phyloP scores from a whole-genome alignment of 1,140 invertebrate species.

The Micrasema longulum region DNA sequence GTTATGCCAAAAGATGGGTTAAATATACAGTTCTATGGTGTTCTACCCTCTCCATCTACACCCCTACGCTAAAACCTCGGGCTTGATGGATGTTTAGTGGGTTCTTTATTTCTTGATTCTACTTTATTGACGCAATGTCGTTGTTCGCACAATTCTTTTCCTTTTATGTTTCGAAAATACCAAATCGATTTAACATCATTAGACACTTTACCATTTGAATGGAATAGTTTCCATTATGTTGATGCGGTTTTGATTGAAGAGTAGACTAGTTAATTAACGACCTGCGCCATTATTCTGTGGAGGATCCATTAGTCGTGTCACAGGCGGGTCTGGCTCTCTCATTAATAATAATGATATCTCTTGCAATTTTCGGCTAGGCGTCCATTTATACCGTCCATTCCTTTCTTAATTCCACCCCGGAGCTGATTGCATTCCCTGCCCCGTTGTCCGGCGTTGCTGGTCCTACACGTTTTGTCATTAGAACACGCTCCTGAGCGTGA shows the following conservation, averaged over 20 bases:
- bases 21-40: too few relatives aligned
- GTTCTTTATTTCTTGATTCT: too few relatives aligned
- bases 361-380: conserved; percentile 5
- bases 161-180: not conserved
- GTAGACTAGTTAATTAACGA: conserved; percentile 23
- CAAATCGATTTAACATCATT: not conserved
- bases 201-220: not conserved
- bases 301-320: conserved; percentile 17
- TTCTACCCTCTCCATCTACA: too few relatives aligned
- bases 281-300: conserved; percentile 13
- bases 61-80: too few relatives aligned
- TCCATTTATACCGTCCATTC: conserved; percentile 10
- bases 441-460: conserved; percentile 1
- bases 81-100: too few relatives aligned
- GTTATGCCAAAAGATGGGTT: too few relatives aligned
- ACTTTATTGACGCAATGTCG: too few relatives aligned
- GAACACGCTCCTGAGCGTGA: conserved; percentile 2
- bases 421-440: conserved; percentile 23
- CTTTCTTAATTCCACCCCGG: not conserved
- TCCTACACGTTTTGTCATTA: not conserved
- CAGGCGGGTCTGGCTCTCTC: not conserved
- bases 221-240: conserved; percentile 1
- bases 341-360: conserved; percentile 34
- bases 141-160: too few relatives aligned
- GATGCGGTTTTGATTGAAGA: conserved; percentile 23